phyloP scores from a whole-genome alignment of 2,113 vertebrate species.

The Prietella phreatophila region DNA sequence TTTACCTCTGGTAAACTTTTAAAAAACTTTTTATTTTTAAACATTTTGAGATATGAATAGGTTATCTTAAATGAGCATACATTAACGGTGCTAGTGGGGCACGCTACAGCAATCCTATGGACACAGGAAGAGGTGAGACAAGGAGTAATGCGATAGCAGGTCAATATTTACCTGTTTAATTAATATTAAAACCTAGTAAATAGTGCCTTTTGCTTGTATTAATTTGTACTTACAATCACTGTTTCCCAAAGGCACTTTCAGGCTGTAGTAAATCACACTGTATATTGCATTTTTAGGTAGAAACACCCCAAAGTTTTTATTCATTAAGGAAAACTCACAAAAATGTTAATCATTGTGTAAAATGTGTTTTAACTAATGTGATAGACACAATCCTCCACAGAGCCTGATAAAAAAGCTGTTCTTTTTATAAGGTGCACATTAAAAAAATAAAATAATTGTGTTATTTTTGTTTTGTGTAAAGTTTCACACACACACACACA shows the following conservation, averaged over 20 bases:
- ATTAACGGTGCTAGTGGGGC: no score
- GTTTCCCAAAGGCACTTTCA: background rate
- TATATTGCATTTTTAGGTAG: background rate
- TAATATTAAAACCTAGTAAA: no score
- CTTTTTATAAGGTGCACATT: background rate
- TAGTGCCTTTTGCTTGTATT: no score
- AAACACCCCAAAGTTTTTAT: background rate
- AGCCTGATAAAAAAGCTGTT: background rate
- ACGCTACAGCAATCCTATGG: no score
- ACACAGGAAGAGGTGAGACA: no score
- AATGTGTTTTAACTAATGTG: background rate
- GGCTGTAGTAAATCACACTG: background rate
- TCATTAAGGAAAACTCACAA: background rate
- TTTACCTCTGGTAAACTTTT: background rate
- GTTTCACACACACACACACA: background rate
- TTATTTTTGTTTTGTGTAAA: no score
- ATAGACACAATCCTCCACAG: background rate
- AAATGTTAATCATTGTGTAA: background rate
- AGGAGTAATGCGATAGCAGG: no score
- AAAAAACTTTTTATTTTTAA: background rate
- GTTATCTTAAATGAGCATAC: no score
- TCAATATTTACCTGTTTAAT: no score
- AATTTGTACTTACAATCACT: no score
- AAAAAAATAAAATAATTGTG: no score
- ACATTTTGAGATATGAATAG: background rate